A percentile compares a stretch with the other conserved stretches of the same genome.
These are phyloP conservation scores for Melieria picta DNA, from an alignment of 2,888 invertebrate species.

Conservation along the genomic window DNA sequence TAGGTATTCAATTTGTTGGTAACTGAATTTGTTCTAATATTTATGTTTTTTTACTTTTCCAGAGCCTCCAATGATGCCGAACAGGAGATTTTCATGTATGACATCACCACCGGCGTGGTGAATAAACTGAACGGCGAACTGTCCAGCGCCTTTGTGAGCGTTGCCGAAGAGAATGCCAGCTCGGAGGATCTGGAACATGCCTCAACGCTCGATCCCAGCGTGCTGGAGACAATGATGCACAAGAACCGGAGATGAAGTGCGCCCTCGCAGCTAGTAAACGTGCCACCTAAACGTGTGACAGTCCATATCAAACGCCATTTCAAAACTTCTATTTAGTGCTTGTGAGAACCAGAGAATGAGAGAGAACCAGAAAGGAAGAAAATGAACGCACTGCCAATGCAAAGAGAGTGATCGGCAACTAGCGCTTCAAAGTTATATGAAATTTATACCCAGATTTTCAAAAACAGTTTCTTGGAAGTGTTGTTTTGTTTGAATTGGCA, in stretches of 20 bases:
- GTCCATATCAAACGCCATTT: constrained; percentile 23
- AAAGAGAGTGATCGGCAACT: no score
- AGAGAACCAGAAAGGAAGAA: neutral
- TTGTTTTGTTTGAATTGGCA: neutral
- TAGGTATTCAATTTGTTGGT: no score
- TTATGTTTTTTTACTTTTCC: neutral
- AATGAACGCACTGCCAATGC: neutral
- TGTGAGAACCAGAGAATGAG: neutral
- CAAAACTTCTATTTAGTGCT: constrained; percentile 4
- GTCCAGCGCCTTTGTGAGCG: constrained; percentile 85
- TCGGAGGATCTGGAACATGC: constrained; percentile 73
- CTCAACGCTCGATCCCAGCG: constrained; percentile 62
- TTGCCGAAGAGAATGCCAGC: constrained; percentile 84
- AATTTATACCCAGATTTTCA: neutral
- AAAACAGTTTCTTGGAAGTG: constrained; percentile 4
- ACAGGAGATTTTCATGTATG: constrained; percentile 89
- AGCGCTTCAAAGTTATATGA: no score
- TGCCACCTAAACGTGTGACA: constrained; percentile 23
- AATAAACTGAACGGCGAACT: constrained; percentile 83
- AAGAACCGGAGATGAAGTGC: constrained; percentile 51
- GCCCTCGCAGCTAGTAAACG: constrained; percentile 1
- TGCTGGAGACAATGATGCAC: constrained; percentile 62
- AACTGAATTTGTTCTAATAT: neutral
- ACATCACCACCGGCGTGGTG: constrained; percentile 77
- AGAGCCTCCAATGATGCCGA: constrained; percentile 65